These are phyloP conservation scores for Temnothorax rugatulus DNA, from an alignment of 2,888 invertebrate species.

Conservation along the genomic window DNA sequence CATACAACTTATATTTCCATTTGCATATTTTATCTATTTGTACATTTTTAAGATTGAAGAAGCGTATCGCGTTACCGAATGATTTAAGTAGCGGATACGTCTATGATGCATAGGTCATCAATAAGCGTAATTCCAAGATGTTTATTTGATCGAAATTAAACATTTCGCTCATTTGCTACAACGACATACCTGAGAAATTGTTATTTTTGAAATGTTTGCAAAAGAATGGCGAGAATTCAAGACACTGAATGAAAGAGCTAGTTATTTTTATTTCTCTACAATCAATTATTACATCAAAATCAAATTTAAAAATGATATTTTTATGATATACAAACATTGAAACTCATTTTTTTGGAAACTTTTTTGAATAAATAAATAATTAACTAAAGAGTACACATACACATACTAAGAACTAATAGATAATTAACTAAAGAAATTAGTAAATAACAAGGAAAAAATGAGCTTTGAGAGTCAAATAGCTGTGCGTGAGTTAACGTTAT, in stretches of 20 bases:
- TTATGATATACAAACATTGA: background rate
- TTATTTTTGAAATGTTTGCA: background rate
- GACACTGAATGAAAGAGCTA: background rate
- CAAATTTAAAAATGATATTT: background rate
- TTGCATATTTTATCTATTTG: background rate
- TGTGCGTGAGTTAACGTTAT: too few species aligned
- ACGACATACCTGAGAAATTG: background rate
- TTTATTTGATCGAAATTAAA: background rate
- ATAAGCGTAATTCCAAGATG: background rate
- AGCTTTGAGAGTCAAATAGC: too few species aligned
- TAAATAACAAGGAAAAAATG: too few species aligned
- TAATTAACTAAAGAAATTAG: too few species aligned
- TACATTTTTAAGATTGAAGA: background rate
- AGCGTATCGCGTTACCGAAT: background rate
- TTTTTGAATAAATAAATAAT: too few species aligned
- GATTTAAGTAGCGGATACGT: background rate
- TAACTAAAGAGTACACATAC: too few species aligned
- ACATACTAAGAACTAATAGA: too few species aligned
- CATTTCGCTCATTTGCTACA: background rate
- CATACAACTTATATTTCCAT: background rate
- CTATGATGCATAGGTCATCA: background rate
- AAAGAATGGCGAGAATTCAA: background rate
- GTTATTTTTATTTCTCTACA: background rate
- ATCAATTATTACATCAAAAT: background rate
- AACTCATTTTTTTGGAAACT: background rate